Conservation (phyloP, 2,113 vertebrate genomes). For the Craseonycteris thonglongyai region DNA sequence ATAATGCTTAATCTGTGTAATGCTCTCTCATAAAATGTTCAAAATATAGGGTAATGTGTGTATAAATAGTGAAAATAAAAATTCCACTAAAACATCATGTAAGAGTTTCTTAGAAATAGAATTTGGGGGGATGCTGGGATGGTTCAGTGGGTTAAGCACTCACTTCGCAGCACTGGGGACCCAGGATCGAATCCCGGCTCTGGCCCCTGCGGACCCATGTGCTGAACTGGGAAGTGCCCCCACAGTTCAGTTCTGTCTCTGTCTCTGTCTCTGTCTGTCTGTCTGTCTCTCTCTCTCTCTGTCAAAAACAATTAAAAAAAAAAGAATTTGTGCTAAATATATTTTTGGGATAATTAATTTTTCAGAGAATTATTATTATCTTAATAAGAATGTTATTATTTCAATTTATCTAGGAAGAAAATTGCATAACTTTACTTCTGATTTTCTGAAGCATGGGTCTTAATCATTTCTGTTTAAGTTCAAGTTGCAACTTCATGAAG, state of each 20-base stretch:
- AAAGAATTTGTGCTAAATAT: not conserved
- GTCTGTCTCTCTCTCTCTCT: no score
- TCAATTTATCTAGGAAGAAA: constrained; percentile 22
- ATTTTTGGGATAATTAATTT: not conserved
- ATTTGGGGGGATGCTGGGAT: no score
- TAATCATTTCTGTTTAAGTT: constrained; percentile 32
- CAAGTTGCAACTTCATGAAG: not conserved
- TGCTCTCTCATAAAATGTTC: constrained; percentile 16
- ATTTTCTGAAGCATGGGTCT: not conserved
- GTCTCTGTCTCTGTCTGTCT: no score
- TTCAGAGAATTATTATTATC: not conserved
- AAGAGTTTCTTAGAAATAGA: constrained; percentile 1
- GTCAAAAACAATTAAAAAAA: no score
- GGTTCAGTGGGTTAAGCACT: no score
- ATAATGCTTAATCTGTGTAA: constrained; percentile 31
- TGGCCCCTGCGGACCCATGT: no score
- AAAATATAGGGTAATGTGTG: not conserved
- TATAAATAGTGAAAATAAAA: constrained; percentile 49
- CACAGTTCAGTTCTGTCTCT: no score
- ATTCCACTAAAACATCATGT: not conserved
- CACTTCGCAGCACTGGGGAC: no score
- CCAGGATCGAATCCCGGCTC: no score
- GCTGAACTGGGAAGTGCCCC: no score
- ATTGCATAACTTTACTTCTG: not conserved
- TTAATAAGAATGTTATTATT: constrained; percentile 30